phyloP scores from a whole-genome alignment of 2,797 vertebrate species.

The Philypnodon macrostomus region DNA sequence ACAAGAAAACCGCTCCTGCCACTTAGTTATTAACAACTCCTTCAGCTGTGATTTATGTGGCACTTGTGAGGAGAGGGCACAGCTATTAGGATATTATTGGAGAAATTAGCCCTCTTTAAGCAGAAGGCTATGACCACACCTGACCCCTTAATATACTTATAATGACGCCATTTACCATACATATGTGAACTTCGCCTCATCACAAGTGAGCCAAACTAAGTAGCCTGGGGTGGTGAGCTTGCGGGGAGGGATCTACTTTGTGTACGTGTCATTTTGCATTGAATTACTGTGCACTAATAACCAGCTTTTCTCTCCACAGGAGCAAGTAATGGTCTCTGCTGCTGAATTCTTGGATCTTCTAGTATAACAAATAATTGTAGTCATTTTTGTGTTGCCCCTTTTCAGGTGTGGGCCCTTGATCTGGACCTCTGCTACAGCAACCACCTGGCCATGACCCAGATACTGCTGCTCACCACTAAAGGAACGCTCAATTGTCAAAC shows the following conservation, averaged over 20 bases:
- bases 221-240: conserved; percentile 52
- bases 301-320: conserved; percentile 23
- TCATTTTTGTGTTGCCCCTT: conserved; percentile 25
- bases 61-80: conserved; percentile 88
- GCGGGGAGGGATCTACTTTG: conserved; percentile 46
- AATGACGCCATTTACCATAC: conserved; percentile 98
- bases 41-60: conserved; percentile 96
- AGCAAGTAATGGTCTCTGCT: conserved; percentile 33
- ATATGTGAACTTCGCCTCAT: conserved; percentile 82
- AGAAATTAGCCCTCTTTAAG: conserved; percentile 98
- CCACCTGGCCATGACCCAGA: conserved; percentile 88
- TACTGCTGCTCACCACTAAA: conserved; percentile 82
- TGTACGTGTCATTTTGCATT: conserved; percentile 38
- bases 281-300: conserved; percentile 37
- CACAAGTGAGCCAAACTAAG: conserved; percentile 56
- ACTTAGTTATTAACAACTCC: conserved; percentile 98
- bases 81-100: conserved; percentile 93
- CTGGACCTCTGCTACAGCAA: conserved; percentile 86
- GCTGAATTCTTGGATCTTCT: conserved; percentile 30
- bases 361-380: conserved; percentile 33
- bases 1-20: conserved; percentile 90
- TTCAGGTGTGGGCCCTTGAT: conserved; percentile 89
- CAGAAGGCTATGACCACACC: conserved; percentile 86
- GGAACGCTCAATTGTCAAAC: conserved; percentile 79
- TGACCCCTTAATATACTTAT: conserved; percentile 99